Base-by-base conservation (phyloP, 2,888 invertebrate genomes). In the Rhingia rostrata region DNA sequence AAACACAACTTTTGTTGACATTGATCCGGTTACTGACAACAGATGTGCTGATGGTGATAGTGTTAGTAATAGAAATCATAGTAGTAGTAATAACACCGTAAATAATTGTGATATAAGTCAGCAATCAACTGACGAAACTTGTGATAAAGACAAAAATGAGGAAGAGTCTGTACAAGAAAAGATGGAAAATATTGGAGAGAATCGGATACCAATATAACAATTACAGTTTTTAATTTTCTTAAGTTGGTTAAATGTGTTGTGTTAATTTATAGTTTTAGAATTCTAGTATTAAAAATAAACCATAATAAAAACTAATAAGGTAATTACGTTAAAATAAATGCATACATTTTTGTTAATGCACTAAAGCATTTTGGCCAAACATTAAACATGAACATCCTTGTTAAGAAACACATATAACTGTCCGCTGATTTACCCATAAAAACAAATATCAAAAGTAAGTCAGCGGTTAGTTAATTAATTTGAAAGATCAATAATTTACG, bases 51-150 rank as follows among this genome's bases (percentile, higher is more conserved):
- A 67, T 12, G 43, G 51, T 30, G 72, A 49, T 64, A 64, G 41
- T 58, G 32, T 7, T 39, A 56, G 3, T 32, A 78, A 53, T 58
- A 61, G 49, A 47, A 66, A 12, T 30, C 14, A 5, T 10, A 66
- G 14, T 43, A 45, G 14, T 5, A 39, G 14, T 10, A 66, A n/a
- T 43, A 45, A 10, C 5, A 39, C 32, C 9, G 43, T 72, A 30
- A 58, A 64, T 7, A 79, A 79, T 53, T 79, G 79, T 79, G 83
- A 83, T 74, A 54, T n/a, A 37, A 81, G n/a, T 37, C 56, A 6
- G 12, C 61, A 54, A 6, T 49, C 72, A 12, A 33, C 58, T 14
- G 41, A 54, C 54, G 67, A 61, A 10, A 43, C 10, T 43, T 10
- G 54, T 83, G 82, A 72, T 53, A 61, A 37, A 39, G 32, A 58